phyloP scores from a whole-genome alignment of 2,888 invertebrate genomes.

The Strigamia transsilvanica region DNA sequence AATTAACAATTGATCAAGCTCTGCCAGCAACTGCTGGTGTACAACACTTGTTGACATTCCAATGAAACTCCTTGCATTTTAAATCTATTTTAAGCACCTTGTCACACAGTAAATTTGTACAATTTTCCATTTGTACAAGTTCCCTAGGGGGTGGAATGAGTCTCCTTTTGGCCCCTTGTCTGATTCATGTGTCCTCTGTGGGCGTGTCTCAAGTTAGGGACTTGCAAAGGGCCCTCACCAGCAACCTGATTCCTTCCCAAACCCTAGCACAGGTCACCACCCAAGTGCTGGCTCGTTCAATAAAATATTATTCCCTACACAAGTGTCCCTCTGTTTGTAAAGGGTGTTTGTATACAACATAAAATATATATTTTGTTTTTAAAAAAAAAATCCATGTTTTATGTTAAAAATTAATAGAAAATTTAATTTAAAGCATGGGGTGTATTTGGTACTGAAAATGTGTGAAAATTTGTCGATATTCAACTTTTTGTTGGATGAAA shows the following conservation, averaged over 20 bases:
- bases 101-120: constrained; percentile 30
- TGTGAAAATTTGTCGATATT: too few relatives aligned
- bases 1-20: neutral
- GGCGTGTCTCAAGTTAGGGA: constrained; percentile 27
- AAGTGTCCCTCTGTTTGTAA: constrained; percentile 1
- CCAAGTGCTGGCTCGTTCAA: constrained; percentile 8
- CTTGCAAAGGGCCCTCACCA: constrained; percentile 26
- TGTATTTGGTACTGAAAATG: too few relatives aligned
- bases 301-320: constrained; percentile 39
- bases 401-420: neutral
- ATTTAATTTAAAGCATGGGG: too few relatives aligned
- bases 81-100: constrained; percentile 21
- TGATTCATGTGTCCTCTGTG: constrained; percentile 47
- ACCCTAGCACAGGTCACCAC: constrained; percentile 29
- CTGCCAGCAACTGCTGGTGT: neutral
- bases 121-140: constrained; percentile 13
- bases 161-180: constrained; percentile 35
- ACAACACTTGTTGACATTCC: neutral
- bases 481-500: too few relatives aligned
- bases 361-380: neutral
- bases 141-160: constrained; percentile 28
- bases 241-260: constrained; percentile 31
- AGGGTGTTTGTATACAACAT: neutral
- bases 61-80: neutral
- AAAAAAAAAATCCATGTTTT: neutral